Conservation (phyloP, 1,140 invertebrate genomes). For the Tribolium castaneum region DNA sequence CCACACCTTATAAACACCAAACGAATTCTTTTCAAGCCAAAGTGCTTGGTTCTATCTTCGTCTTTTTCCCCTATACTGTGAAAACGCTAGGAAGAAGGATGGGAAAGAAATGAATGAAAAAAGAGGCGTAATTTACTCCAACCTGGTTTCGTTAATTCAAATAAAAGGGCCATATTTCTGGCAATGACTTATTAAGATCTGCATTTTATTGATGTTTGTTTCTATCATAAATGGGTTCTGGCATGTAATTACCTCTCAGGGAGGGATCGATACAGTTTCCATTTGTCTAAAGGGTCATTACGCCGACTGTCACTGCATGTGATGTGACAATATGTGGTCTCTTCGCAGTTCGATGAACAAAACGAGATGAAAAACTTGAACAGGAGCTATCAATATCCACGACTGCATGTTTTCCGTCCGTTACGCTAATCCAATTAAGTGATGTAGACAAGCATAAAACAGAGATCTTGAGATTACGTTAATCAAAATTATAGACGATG, state of each 20-base stretch:
- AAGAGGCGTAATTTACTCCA: conserved; percentile 38
- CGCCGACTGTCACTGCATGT: conserved; percentile 3
- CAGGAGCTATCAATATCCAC: neutral
- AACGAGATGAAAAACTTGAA: conserved; percentile 14
- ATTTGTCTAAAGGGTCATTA: neutral
- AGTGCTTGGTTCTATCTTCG: conserved; percentile 27
- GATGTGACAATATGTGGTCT: conserved; percentile 5
- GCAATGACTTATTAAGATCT: conserved; percentile 29
- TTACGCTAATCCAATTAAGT: conserved; percentile 26
- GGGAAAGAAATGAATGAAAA: conserved; percentile 1
- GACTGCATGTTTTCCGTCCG: conserved; percentile 17
- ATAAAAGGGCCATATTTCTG: conserved; percentile 30
- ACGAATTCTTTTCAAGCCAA: conserved; percentile 46
- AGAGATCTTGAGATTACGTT: conserved; percentile 13
- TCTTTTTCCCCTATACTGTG: neutral
- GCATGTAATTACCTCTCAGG: neutral
- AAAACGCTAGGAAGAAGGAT: neutral
- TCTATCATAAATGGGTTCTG: neutral
- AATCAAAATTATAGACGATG: neutral
- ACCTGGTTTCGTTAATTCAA: conserved; percentile 34
- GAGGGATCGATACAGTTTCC: conserved; percentile 4
- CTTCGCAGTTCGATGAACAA: neutral
- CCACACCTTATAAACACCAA: conserved; percentile 55
- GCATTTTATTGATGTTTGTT: conserved; percentile 15
- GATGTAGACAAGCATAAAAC: neutral